Conservation (phyloP, 2,888 invertebrate species). For the Netelia melanura region DNA sequence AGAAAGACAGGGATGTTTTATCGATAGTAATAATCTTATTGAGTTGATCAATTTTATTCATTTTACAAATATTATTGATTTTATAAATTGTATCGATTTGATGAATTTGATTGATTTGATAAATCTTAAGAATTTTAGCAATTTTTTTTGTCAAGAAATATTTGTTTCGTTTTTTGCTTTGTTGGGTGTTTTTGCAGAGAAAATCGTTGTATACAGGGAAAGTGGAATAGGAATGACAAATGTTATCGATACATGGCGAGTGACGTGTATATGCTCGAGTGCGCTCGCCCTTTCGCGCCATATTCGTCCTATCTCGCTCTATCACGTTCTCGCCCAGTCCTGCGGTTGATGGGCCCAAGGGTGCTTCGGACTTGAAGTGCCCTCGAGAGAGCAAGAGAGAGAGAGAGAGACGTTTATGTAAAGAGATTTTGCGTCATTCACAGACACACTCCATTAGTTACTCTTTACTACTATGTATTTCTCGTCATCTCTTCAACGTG, state of each 20-base stretch:
- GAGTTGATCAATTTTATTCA: neutral
- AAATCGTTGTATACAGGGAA: constrained; percentile 3
- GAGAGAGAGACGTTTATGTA: constrained; percentile 65
- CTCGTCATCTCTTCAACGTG: constrained; percentile 37
- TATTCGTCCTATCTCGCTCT: constrained; percentile 34
- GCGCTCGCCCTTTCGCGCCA: constrained; percentile 64
- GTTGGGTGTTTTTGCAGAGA: neutral
- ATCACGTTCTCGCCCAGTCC: constrained; percentile 55
- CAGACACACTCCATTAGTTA: constrained; percentile 81
- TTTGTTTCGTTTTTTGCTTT: neutral
- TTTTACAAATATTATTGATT: neutral
- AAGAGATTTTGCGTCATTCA: constrained; percentile 75
- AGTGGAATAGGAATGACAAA: constrained; percentile 76
- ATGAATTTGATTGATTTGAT: neutral
- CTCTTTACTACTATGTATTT: constrained; percentile 70
- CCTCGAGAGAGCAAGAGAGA: constrained; percentile 74
- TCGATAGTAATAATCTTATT: neutral
- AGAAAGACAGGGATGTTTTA: neutral
- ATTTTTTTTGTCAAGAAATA: neutral
- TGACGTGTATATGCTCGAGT: constrained; percentile 79
- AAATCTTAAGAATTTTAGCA: neutral
- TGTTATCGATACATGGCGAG: constrained; percentile 83
- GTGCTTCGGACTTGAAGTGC: constrained; percentile 76
- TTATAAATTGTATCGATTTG: neutral
- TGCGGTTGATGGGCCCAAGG: constrained; percentile 78